Evolutionary conservation across 2,888 invertebrate genomes (phyloP).

Genomic region (Dicyrtomina minuta): DNA sequence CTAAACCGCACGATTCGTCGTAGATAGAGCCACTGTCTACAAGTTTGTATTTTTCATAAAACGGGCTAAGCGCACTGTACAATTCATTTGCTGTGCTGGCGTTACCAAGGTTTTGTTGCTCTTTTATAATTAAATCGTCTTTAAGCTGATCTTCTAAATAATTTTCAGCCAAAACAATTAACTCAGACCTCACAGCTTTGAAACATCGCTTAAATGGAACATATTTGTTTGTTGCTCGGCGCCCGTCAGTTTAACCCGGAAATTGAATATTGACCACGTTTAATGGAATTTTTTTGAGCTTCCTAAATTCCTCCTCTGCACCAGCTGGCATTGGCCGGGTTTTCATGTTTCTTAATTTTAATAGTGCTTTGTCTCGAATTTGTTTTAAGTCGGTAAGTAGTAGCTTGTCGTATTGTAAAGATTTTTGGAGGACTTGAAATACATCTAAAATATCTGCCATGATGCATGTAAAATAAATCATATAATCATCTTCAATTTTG

Average conservation of each 20-base stretch:
- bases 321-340: background rate
- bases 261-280: background rate
- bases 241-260: background rate
- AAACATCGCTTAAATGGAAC: constrained; percentile 2
- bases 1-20: background rate
- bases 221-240: background rate
- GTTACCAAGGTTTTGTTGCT: background rate
- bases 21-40: background rate
- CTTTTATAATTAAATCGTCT: background rate
- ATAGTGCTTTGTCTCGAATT: background rate
- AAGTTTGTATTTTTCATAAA: constrained; percentile 1
- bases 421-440: background rate
- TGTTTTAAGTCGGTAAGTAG: background rate
- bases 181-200: background rate
- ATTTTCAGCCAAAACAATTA: background rate
- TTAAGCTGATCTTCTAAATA: background rate
- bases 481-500: background rate
- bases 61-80: background rate
- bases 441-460: background rate
- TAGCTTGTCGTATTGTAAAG: background rate
- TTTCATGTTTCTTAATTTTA: constrained; percentile 1
- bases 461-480: constrained; percentile 1
- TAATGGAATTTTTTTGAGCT: background rate
- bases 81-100: background rate
- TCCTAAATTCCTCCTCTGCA: background rate